These are phyloP conservation scores for Gryllus bimaculatus DNA, from an alignment of 1,140 invertebrate genomes.

Conservation along the genomic window DNA sequence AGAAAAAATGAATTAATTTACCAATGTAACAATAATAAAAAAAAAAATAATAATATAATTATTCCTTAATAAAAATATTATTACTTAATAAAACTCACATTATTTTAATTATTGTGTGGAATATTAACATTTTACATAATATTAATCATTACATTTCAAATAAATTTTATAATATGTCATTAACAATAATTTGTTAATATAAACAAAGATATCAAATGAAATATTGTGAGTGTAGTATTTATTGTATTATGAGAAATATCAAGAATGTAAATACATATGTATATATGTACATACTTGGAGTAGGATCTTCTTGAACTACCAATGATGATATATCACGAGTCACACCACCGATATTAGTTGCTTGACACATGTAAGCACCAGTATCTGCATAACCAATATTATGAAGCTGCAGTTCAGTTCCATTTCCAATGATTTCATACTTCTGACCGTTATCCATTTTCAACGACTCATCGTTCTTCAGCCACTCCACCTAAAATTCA, in stretches of 20 bases:
- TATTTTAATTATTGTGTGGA: neutral
- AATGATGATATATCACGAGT: constrained; percentile 61
- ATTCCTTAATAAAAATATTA: neutral
- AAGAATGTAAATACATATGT: neutral
- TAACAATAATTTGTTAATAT: neutral
- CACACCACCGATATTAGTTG: constrained; percentile 56
- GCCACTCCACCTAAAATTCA: constrained; percentile 47
- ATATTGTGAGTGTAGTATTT: neutral
- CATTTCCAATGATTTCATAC: constrained; percentile 58
- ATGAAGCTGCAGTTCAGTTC: constrained; percentile 54
- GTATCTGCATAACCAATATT: constrained; percentile 62
- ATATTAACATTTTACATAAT: neutral
- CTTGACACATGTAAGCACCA: constrained; percentile 70
- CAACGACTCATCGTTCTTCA: constrained; percentile 62
- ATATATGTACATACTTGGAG: constrained; percentile 46
- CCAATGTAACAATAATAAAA: neutral
- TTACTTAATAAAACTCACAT: neutral
- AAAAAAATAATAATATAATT: neutral
- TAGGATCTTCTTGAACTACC: constrained; percentile 58
- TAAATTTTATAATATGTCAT: neutral
- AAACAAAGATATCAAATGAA: neutral
- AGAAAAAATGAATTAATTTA: neutral
- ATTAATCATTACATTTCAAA: neutral
- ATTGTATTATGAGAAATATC: neutral
- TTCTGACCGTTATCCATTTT: constrained; percentile 43